Percentiles rank a stretch among this genome's conserved stretches.
phyloP scores from a whole-genome alignment of 23 tunicate species.

The Pegea sp. region DNA sequence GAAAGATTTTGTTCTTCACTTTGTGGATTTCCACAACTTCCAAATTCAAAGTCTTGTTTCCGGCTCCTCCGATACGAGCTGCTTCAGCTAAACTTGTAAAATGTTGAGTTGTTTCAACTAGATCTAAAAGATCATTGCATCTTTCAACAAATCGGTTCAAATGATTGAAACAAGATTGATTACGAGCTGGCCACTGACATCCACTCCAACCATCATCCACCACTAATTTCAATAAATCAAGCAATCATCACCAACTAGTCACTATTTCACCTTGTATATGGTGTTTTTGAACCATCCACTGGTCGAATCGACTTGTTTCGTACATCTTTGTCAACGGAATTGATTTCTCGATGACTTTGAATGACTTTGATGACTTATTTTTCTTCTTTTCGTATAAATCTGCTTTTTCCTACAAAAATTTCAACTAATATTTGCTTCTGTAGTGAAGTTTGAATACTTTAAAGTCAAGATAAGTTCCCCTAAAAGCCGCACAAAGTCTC shows the following conservation, averaged over 20 bases:
- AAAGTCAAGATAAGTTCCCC: slow-evolving; percentile 76
- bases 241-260: neutral
- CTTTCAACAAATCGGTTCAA: slow-evolving; percentile 73
- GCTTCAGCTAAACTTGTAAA: slow-evolving; percentile 34
- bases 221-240: neutral
- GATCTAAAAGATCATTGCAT: slow-evolving; percentile 78
- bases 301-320: slow-evolving; percentile 73
- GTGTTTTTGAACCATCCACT: slow-evolving; percentile 20
- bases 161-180: slow-evolving; percentile 36
- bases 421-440: neutral
- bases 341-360: no score
- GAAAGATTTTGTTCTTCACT: no score
- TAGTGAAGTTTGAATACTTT: slow-evolving; percentile 10
- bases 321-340: slow-evolving; percentile 56
- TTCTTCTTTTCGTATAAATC: slow-evolving; percentile 38
- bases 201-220: no score
- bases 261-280: neutral
- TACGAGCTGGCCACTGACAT: slow-evolving; percentile 77
- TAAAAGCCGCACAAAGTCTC: slow-evolving; percentile 75
- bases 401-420: slow-evolving; percentile 39
- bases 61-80: slow-evolving; percentile 77
- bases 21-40: slow-evolving; percentile 69
- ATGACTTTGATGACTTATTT: slow-evolving; percentile 49
- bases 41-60: slow-evolving; percentile 61
- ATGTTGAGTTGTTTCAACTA: slow-evolving; percentile 78